Conservation (phyloP, 1,140 invertebrate species). For the Cydia pomonella region DNA sequence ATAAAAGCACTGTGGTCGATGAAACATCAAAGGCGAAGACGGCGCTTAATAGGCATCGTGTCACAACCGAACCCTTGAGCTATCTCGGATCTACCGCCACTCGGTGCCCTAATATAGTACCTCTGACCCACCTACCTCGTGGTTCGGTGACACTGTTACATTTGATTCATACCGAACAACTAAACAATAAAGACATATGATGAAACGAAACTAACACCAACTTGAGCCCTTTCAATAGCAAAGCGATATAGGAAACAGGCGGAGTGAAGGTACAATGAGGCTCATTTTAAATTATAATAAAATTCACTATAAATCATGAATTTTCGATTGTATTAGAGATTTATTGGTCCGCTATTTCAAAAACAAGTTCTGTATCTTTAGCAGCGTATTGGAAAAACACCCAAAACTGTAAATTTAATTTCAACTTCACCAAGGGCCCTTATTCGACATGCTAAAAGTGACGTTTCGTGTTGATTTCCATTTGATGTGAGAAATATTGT, state of each 20-base stretch:
- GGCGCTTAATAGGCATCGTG: conserved; percentile 32
- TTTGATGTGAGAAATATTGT: too few species aligned
- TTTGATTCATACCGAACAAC: conserved; percentile 19
- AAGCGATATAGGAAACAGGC: conserved; percentile 1
- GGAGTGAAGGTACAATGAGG: conserved; percentile 27
- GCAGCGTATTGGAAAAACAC: not conserved
- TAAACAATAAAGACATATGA: not conserved
- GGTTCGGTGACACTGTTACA: conserved; percentile 34
- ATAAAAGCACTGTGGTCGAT: not conserved
- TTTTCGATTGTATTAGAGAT: conserved; percentile 26
- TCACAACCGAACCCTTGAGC: conserved; percentile 39
- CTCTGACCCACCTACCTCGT: conserved; percentile 41
- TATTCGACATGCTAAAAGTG: too few species aligned
- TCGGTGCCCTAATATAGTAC: conserved; percentile 49
- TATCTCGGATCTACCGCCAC: conserved; percentile 50
- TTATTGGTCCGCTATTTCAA: conserved; percentile 2
- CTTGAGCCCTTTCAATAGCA: not conserved
- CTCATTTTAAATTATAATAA: conserved; percentile 33
- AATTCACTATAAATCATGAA: conserved; percentile 26
- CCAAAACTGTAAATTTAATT: not conserved
- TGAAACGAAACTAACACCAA: not conserved
- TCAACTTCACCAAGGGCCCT: not conserved
- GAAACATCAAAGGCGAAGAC: conserved; percentile 30
- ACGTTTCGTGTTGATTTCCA: too few species aligned
- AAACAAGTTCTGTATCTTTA: conserved; percentile 1